A percentile compares a stretch with the other conserved stretches of the same genome.
Evolutionary conservation across 2,888 invertebrate genomes (phyloP).

Genomic region (Andrena bicolor): DNA sequence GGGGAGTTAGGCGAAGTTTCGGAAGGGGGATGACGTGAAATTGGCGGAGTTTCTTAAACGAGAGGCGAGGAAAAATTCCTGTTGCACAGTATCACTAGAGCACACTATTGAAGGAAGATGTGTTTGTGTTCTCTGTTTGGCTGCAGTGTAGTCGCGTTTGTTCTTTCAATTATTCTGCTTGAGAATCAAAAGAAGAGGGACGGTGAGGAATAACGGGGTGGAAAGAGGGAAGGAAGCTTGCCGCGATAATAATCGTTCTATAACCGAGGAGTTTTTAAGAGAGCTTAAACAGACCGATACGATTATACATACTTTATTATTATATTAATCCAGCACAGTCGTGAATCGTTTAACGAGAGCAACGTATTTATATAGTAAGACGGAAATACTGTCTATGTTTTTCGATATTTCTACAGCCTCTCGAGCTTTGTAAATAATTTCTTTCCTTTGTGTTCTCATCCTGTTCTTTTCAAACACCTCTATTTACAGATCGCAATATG

Average conservation of each 20-base stretch:
- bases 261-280: slow-evolving; percentile 56
- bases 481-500: slow-evolving; percentile 58
- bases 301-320: slow-evolving; percentile 52
- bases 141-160: slow-evolving; percentile 66
- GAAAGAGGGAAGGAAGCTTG: slow-evolving; percentile 26
- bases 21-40: background rate
- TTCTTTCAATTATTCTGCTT: slow-evolving; percentile 64
- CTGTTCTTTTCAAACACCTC: slow-evolving; percentile 40
- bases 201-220: background rate
- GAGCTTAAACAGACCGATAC: slow-evolving; percentile 64
- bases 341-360: slow-evolving; percentile 64
- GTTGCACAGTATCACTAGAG: slow-evolving; percentile 75
- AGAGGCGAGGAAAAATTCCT: slow-evolving; percentile 69
- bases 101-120: slow-evolving; percentile 72
- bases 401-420: slow-evolving; percentile 66
- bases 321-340: slow-evolving; percentile 67
- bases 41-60: slow-evolving; percentile 28
- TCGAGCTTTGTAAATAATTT: slow-evolving; percentile 64
- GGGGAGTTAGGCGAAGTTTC: slow-evolving; percentile 16
- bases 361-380: slow-evolving; percentile 64
- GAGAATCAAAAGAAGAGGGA: slow-evolving; percentile 48
- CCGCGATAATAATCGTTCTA: slow-evolving; percentile 47
- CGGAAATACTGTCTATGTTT: slow-evolving; percentile 53
- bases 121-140: slow-evolving; percentile 74
- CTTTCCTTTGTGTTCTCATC: slow-evolving; percentile 56